Base-by-base conservation (phyloP, 2,113 vertebrate genomes). In the Burhinus bistriatus region DNA sequence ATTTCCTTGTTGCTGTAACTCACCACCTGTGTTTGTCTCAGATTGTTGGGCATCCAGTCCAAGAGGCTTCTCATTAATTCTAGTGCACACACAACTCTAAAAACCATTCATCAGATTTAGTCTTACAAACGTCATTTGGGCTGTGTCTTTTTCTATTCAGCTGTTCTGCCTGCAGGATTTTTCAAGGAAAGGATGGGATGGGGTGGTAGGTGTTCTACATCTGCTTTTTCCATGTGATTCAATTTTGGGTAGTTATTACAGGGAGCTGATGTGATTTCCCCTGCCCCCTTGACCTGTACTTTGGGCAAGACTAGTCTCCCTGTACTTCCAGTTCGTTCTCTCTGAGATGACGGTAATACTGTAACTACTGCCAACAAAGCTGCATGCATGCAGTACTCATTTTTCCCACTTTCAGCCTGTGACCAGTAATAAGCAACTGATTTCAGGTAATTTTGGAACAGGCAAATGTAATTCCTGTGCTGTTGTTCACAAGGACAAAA, bases 31-130 rank as follows among this genome's bases (percentile, higher is more conserved):
- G 17, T 64, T 90, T 52, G 9, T 80, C 54, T 89, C 32, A 20
- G 68, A 23, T 73, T 87, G 65, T 73, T 88, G 7, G 30, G 15
- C 19, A 8, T 92, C 40, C 22, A 79, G 34, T 72, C 57, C 54
- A 77, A 90, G 71, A 64, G 66, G 21, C 49, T 85, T 93, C 70
- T 91, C 27, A 29, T 90, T 93, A 88, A 94, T 92, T 93, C 65
- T 27, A 44, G 40, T 45, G 19, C 61, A 55, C 5, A 9, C 40
- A n/a, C 49, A 87, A 18, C 36, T 78, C 22, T 22, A 84, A 85
- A 73, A n/a, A 69, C 54, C 58, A 8, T 66, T 76, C 7, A 61
- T 90, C 73, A 87, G 52, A 44, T 87, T 83, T 82, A 61, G 51
- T 52, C 69, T 71, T 64, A 20, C 13, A 51, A 44, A 47, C 34